phyloP scores from a whole-genome alignment of 2,888 invertebrate species.

The Drosophila melanosoma region DNA sequence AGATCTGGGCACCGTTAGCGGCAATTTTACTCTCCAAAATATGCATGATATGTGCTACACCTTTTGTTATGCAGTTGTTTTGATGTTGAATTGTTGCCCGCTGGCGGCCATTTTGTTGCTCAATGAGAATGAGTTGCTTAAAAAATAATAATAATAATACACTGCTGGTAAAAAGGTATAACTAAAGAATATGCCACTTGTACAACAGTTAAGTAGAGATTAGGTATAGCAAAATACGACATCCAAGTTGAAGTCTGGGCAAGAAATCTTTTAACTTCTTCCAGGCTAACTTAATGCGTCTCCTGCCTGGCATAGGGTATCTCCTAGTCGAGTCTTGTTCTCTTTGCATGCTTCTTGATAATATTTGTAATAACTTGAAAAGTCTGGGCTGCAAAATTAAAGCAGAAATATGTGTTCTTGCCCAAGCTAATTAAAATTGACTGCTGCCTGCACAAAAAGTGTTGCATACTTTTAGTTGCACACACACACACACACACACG shows the following conservation, averaged over 20 bases:
- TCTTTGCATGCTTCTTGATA: background rate
- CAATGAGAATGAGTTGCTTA: slow-evolving; percentile 30
- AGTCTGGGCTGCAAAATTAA: slow-evolving; percentile 22
- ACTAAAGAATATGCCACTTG: background rate
- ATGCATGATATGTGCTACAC: slow-evolving; percentile 78
- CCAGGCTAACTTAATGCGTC: background rate
- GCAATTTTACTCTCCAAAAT: slow-evolving; percentile 70
- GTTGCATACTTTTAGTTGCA: slow-evolving; percentile 61
- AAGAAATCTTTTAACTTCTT: background rate
- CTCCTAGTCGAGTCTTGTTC: background rate
- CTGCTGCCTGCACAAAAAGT: slow-evolving; percentile 33
- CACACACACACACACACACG: slow-evolving; percentile 15
- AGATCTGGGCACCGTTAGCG: slow-evolving; percentile 56
- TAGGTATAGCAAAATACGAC: background rate
- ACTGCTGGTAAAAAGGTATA: background rate
- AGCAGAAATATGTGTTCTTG: slow-evolving; percentile 21
- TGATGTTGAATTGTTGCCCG: slow-evolving; percentile 71
- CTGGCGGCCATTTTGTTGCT: slow-evolving; percentile 43
- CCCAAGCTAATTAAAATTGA: slow-evolving; percentile 66
- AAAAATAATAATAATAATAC: slow-evolving; percentile 22
- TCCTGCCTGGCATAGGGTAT: slow-evolving; percentile 1
- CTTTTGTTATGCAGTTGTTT: slow-evolving; percentile 81
- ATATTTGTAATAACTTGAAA: slow-evolving; percentile 35
- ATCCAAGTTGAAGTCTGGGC: background rate
- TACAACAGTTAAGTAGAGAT: background rate